Conservation (phyloP, 2,797 vertebrate species). For the Carduelis carduelis region DNA sequence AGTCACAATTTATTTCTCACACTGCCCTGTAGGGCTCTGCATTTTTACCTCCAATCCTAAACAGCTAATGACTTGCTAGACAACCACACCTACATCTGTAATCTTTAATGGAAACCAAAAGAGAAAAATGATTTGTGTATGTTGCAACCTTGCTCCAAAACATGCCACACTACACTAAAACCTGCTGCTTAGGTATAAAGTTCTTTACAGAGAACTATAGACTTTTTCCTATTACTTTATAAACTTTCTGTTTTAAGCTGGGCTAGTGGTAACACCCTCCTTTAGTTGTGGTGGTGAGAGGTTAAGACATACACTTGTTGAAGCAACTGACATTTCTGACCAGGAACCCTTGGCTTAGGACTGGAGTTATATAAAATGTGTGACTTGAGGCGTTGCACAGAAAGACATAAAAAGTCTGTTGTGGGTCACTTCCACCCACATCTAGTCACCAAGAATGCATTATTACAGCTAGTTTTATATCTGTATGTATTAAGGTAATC, state of each 20-base stretch:
- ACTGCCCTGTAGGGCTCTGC: not conserved
- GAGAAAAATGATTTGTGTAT: not conserved
- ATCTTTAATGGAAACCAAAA: not conserved
- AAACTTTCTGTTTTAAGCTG: not conserved
- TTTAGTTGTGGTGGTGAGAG: not conserved
- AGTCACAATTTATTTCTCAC: not conserved
- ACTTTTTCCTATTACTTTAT: not conserved
- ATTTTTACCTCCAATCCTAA: not conserved
- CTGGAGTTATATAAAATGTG: not conserved
- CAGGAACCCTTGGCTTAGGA: not conserved
- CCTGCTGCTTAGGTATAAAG: not conserved
- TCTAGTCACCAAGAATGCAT: not conserved
- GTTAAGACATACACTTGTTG: not conserved
- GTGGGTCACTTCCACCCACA: not conserved
- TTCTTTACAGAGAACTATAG: not conserved
- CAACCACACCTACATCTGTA: not conserved
- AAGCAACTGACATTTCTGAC: not conserved
- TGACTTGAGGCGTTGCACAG: not conserved
- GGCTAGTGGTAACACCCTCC: not conserved
- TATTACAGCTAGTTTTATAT: slow-evolving; percentile 28
- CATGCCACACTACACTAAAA: not conserved
- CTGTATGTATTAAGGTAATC: slow-evolving; percentile 37
- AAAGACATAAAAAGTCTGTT: not conserved
- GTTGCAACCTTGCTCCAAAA: not conserved
- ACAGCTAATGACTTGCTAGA: not conserved